These are phyloP conservation scores for Agrilus mali DNA, from an alignment of 2,888 invertebrate genomes.

Conservation along the genomic window DNA sequence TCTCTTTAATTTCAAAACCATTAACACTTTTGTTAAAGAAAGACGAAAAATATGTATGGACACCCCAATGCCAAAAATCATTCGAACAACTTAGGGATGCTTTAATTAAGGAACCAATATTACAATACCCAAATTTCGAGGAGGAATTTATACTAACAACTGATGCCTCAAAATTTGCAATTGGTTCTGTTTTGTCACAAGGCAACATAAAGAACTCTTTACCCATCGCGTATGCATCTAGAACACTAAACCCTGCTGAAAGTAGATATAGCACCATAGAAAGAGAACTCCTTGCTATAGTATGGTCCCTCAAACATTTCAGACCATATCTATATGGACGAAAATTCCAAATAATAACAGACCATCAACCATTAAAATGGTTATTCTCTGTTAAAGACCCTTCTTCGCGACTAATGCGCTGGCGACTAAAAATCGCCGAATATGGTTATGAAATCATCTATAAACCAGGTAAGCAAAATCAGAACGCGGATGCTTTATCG, in stretches of 20 bases:
- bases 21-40: no score
- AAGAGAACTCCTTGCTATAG: constrained; percentile 4
- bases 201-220: background rate
- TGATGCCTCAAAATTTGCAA: background rate
- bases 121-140: constrained; percentile 2
- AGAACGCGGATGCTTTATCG: no score
- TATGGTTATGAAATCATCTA: no score
- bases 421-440: background rate
- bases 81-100: no score
- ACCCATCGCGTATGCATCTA: constrained; percentile 3
- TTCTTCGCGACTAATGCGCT: background rate
- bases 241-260: constrained; percentile 3
- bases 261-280: constrained; percentile 4
- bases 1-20: no score
- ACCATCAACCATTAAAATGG: constrained; percentile 2
- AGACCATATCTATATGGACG: constrained; percentile 4
- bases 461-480: no score
- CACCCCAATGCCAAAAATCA: no score
- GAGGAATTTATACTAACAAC: constrained; percentile 1
- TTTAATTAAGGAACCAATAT: background rate
- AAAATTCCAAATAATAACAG: background rate
- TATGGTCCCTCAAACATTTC: constrained; percentile 5
- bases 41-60: no score
- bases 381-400: constrained; percentile 2
- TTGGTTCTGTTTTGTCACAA: constrained; percentile 1